Conservation (phyloP, 2,797 vertebrate genomes). For the Botia kubotai region DNA sequence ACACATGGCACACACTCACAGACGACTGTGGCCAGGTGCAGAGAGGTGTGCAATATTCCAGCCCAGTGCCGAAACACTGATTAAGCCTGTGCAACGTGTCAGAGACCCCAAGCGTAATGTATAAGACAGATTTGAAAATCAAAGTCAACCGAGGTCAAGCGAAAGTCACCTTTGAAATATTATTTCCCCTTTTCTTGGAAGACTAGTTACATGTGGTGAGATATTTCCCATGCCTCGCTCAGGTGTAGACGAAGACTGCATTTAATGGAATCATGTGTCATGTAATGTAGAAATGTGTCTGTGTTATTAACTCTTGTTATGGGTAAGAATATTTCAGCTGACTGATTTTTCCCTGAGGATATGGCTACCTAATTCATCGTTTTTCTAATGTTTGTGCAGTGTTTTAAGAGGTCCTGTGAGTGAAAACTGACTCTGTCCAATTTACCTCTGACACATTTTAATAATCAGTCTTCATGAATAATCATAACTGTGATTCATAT, state of each 20-base stretch:
- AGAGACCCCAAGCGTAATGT: constrained; percentile 66
- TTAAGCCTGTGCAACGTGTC: constrained; percentile 66
- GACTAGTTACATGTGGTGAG: constrained; percentile 14
- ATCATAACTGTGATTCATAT: too few relatives aligned
- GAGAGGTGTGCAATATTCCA: constrained; percentile 36
- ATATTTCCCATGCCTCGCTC: constrained; percentile 42
- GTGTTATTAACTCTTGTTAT: constrained; percentile 21
- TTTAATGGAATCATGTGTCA: constrained; percentile 7
- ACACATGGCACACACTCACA: constrained; percentile 51
- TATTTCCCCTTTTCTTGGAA: constrained; percentile 42
- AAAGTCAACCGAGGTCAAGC: constrained; percentile 59
- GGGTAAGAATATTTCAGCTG: neutral
- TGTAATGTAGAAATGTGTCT: constrained; percentile 40
- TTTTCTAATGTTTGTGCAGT: neutral
- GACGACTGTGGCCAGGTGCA: constrained; percentile 44
- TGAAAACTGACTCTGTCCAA: neutral
- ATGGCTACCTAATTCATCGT: neutral
- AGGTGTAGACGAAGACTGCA: constrained; percentile 12
- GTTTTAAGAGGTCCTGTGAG: neutral
- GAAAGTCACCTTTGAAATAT: constrained; percentile 44
- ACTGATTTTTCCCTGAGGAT: constrained; percentile 4
- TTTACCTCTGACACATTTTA: neutral
- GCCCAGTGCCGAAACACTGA: constrained; percentile 40
- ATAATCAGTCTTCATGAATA: too few relatives aligned
- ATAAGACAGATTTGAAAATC: constrained; percentile 66